A percentile compares a stretch with the other conserved stretches of the same genome.
These are phyloP conservation scores for Blastomussa wellsi DNA, from an alignment of 92 coral and sea anemone genomes.

Conservation along the genomic window DNA sequence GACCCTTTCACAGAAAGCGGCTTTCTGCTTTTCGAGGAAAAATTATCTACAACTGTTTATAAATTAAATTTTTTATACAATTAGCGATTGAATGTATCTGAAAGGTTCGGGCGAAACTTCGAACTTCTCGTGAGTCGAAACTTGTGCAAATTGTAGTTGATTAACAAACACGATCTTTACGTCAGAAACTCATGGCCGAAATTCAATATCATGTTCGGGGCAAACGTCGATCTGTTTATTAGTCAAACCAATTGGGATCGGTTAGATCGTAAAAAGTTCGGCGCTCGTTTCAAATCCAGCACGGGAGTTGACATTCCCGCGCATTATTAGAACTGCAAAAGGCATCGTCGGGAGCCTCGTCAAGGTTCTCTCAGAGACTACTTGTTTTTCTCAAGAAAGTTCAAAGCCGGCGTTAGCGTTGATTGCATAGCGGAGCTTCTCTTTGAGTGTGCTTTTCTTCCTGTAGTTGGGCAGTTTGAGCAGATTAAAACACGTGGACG, in stretches of 20 bases:
- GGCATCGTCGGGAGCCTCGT: neutral
- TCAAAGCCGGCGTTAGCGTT: constrained; percentile 95
- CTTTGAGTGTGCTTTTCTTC: constrained; percentile 83
- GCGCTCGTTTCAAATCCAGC: neutral
- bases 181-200: too few relatives aligned
- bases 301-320: neutral
- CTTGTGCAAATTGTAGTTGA: too few relatives aligned
- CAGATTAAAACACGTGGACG: constrained; percentile 95
- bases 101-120: neutral
- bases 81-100: neutral
- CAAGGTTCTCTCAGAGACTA: neutral
- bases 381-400: constrained; percentile 59
- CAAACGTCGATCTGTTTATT: too few relatives aligned
- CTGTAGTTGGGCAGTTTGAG: constrained; percentile 93
- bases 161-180: too few relatives aligned
- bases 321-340: neutral
- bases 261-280: too few relatives aligned
- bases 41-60: neutral
- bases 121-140: too few relatives aligned
- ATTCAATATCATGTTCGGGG: too few relatives aligned
- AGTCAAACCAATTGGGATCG: too few relatives aligned
- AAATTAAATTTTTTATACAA: neutral
- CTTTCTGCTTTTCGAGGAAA: neutral
- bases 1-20: too few relatives aligned
- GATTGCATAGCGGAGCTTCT: constrained; percentile 93